Percentiles rank a stretch among this genome's conserved stretches.
Conservation (phyloP, 1,140 invertebrate species). For the Steinernema feltiae region DNA sequence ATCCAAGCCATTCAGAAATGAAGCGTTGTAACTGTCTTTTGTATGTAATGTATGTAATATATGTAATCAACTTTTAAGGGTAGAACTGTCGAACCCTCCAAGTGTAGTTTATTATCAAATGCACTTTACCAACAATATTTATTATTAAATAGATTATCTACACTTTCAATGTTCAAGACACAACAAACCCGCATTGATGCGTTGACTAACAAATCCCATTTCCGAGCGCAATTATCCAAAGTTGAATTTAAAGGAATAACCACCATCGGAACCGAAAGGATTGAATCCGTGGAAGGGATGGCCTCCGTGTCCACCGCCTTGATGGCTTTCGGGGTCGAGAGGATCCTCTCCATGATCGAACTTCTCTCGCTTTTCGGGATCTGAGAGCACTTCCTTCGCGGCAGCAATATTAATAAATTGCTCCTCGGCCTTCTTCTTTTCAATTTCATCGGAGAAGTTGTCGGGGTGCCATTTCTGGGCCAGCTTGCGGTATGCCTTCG, state of each 20-base stretch:
- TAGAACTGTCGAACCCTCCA: no score
- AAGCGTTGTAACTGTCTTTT: background rate
- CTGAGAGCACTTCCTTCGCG: slow-evolving; percentile 86
- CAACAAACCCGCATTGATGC: background rate
- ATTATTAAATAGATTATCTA: no score
- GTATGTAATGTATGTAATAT: no score
- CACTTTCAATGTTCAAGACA: no score
- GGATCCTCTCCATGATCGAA: slow-evolving; percentile 90
- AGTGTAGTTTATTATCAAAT: no score
- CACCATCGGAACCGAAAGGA: slow-evolving; percentile 60
- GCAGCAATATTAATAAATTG: slow-evolving; percentile 98
- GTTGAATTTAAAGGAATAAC: slow-evolving; percentile 92
- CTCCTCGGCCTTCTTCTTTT: slow-evolving; percentile 88
- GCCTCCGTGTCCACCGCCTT: slow-evolving; percentile 61
- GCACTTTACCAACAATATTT: no score
- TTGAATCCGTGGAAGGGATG: slow-evolving; percentile 69
- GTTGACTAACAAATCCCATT: background rate
- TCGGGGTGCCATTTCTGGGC: slow-evolving; percentile 99
- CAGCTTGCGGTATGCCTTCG: slow-evolving; percentile 91
- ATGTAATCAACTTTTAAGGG: no score
- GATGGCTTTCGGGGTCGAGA: slow-evolving; percentile 79
- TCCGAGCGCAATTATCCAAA: slow-evolving; percentile 59
- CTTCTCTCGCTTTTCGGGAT: slow-evolving; percentile 62
- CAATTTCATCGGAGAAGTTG: slow-evolving; percentile 76
- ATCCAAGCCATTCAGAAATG: background rate